phyloP scores from a whole-genome alignment of 2,888 invertebrate genomes.

The Ornithoptera priamus region DNA sequence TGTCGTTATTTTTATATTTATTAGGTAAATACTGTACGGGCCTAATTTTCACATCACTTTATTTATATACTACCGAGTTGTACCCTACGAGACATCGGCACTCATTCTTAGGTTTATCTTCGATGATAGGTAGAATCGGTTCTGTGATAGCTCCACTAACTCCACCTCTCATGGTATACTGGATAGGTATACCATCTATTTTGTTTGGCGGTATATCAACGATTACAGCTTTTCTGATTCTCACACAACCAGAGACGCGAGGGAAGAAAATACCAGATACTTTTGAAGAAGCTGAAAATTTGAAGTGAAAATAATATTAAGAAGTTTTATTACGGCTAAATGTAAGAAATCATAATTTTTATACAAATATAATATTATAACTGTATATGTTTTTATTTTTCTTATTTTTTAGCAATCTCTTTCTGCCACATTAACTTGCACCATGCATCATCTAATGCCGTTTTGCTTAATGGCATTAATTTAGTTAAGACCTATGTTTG shows the following conservation, averaged over 20 bases:
- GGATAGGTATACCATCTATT: conserved; percentile 66
- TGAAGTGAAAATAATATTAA: conserved; percentile 44
- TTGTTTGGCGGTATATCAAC: conserved; percentile 65
- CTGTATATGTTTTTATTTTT: not conserved
- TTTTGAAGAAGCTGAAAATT: conserved; percentile 67
- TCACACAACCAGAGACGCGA: conserved; percentile 69
- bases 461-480: not conserved
- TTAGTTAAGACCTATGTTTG: not conserved
- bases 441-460: no score
- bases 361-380: not conserved
- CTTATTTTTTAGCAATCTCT: no score
- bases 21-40: conserved; percentile 84
- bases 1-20: conserved; percentile 73
- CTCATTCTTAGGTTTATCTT: conserved; percentile 83
- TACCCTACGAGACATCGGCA: conserved; percentile 86
- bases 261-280: conserved; percentile 68
- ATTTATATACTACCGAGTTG: conserved; percentile 85
- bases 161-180: conserved; percentile 79
- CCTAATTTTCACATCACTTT: conserved; percentile 82
- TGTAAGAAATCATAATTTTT: not conserved
- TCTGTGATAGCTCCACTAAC: conserved; percentile 85
- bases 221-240: conserved; percentile 56
- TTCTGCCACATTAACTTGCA: no score
- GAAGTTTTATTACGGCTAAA: not conserved
- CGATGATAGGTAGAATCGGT: conserved; percentile 86